These are phyloP conservation scores for Morpho deidamia DNA, from an alignment of 2,888 invertebrate genomes.

Conservation along the genomic window DNA sequence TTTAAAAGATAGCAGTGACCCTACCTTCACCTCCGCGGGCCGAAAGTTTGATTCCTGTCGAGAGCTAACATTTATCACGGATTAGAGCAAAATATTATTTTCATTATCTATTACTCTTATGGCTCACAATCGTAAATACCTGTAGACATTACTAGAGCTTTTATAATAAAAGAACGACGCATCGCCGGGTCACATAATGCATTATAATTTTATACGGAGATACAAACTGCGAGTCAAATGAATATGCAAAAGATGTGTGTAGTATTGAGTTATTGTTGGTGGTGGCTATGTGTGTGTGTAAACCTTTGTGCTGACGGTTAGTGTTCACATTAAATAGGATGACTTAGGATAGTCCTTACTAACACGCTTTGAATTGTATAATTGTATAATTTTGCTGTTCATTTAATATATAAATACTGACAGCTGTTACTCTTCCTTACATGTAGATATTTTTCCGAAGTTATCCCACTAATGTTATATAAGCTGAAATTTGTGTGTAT, in stretches of 20 bases:
- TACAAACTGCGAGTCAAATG: conserved; percentile 71
- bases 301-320: conserved; percentile 22
- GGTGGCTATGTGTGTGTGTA: conserved; percentile 46
- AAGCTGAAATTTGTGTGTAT: too few relatives aligned
- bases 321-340: conserved; percentile 24
- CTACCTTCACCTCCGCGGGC: too few relatives aligned
- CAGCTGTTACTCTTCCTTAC: too few relatives aligned
- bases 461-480: too few relatives aligned
- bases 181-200: conserved; percentile 65
- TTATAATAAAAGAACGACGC: conserved; percentile 24
- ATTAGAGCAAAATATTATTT: conserved; percentile 10
- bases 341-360: conserved; percentile 2
- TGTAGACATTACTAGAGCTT: conserved; percentile 12
- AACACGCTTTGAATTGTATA: too few relatives aligned
- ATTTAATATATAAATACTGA: too few relatives aligned
- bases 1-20: too few relatives aligned
- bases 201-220: conserved; percentile 79
- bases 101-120: conserved; percentile 14
- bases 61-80: too few relatives aligned
- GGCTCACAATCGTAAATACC: conserved; percentile 9
- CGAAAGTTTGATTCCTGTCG: too few relatives aligned
- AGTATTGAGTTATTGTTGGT: conserved; percentile 72
- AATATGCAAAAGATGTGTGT: conserved; percentile 71
- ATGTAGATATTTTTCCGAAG: too few relatives aligned
- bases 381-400: too few relatives aligned